Percentiles rank a stretch among this genome's conserved stretches.
phyloP scores from a whole-genome alignment of 2,113 vertebrate species.

The Mormoops blainvillei region DNA sequence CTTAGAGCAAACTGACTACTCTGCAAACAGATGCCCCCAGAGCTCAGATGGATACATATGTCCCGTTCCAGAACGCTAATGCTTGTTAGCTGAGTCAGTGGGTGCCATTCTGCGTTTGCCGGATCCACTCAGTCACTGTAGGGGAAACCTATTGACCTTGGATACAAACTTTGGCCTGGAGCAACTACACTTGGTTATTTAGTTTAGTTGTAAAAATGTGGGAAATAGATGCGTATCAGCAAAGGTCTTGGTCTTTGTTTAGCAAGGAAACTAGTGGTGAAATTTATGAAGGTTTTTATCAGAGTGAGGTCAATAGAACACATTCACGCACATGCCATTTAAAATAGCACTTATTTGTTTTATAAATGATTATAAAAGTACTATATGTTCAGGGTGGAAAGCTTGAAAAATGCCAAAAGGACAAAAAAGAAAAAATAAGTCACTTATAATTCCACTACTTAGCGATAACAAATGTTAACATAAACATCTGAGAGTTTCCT shows the following conservation, averaged over 20 bases:
- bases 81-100: slow-evolving; percentile 33
- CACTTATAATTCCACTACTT: slow-evolving; percentile 12
- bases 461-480: slow-evolving; percentile 18
- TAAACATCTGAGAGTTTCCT: slow-evolving; percentile 15
- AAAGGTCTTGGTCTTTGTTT: slow-evolving; percentile 46
- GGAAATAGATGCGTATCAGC: slow-evolving; percentile 62
- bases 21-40: neutral
- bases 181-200: slow-evolving; percentile 42
- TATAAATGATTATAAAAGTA: slow-evolving; percentile 50
- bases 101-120: slow-evolving; percentile 59
- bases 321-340: slow-evolving; percentile 54
- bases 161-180: slow-evolving; percentile 44
- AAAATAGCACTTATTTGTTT: slow-evolving; percentile 60
- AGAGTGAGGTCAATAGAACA: slow-evolving; percentile 59
- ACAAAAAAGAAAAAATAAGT: slow-evolving; percentile 22
- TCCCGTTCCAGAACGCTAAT: neutral
- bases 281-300: slow-evolving; percentile 65
- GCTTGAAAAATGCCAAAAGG: slow-evolving; percentile 45
- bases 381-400: slow-evolving; percentile 47
- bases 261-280: slow-evolving; percentile 45
- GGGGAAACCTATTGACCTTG: slow-evolving; percentile 66
- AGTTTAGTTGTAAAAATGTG: slow-evolving; percentile 59
- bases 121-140: slow-evolving; percentile 25
- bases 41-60: neutral
- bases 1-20: neutral